A percentile compares a stretch with the other conserved stretches of the same genome.
phyloP scores from a whole-genome alignment of 2,888 invertebrate species.

The Andricus quercusramuli region DNA sequence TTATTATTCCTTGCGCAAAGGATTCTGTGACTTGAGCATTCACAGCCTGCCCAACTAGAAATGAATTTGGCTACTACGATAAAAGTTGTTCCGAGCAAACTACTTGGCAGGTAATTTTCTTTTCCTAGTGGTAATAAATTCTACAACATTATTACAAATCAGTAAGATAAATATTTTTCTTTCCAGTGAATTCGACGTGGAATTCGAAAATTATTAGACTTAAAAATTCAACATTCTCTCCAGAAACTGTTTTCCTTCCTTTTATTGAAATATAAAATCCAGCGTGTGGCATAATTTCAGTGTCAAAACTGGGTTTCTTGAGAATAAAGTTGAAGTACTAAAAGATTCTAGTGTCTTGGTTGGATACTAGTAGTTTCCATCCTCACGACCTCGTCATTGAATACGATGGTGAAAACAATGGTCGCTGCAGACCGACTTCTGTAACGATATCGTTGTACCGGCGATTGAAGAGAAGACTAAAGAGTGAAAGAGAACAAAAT shows the following conservation, averaged over 20 bases:
- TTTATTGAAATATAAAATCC: not conserved
- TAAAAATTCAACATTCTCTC: not conserved
- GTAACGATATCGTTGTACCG: slow-evolving; percentile 62
- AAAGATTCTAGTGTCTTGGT: slow-evolving; percentile 10
- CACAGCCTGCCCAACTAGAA: too few relatives aligned
- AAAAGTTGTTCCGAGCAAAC: too few relatives aligned
- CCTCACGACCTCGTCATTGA: slow-evolving; percentile 36
- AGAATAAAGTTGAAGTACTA: not conserved
- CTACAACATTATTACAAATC: too few relatives aligned
- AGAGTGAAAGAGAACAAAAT: not conserved
- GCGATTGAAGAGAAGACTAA: slow-evolving; percentile 61
- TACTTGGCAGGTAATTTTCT: too few relatives aligned
- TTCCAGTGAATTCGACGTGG: too few relatives aligned
- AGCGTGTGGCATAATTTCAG: not conserved
- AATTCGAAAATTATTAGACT: too few relatives aligned
- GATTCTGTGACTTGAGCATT: too few relatives aligned
- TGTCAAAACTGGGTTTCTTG: not conserved
- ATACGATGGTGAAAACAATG: slow-evolving; percentile 57
- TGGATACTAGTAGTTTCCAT: slow-evolving; percentile 1
- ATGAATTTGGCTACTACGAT: too few relatives aligned
- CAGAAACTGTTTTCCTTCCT: not conserved
- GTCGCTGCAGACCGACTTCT: slow-evolving; percentile 59
- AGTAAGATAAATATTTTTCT: too few relatives aligned
- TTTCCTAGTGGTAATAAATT: too few relatives aligned
- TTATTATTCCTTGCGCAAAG: too few relatives aligned